Percentiles rank a stretch among this genome's conserved stretches.
Conservation (phyloP, 1,140 invertebrate species). For the Drosophila virilis region DNA sequence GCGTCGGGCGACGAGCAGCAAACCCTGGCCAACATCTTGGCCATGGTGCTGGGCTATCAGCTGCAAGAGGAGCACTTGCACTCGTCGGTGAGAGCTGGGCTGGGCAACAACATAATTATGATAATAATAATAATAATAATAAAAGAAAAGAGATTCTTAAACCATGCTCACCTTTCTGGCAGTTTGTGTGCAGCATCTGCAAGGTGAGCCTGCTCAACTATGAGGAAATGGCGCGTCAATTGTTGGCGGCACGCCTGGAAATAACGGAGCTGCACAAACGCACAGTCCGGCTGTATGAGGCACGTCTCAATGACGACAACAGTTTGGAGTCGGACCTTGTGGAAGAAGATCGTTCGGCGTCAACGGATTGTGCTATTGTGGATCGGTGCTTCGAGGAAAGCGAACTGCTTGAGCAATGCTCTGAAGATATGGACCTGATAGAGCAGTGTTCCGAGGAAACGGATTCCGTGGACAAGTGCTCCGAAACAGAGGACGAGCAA, state of each 20-base stretch:
- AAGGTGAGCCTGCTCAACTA: constrained; percentile 36
- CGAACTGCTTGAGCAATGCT: neutral
- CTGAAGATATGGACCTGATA: constrained; percentile 2
- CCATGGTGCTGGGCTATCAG: constrained; percentile 2
- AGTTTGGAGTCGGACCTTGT: neutral
- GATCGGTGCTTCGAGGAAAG: neutral
- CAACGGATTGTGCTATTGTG: too few species aligned
- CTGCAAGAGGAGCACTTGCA: constrained; percentile 21
- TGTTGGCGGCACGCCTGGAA: constrained; percentile 5
- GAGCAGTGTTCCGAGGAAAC: neutral
- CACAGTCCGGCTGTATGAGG: constrained; percentile 2
- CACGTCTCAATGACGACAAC: neutral
- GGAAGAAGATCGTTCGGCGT: neutral
- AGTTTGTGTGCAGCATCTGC: constrained; percentile 42
- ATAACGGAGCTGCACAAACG: constrained; percentile 5
- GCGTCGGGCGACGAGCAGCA: constrained; percentile 9
- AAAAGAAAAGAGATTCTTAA: neutral
- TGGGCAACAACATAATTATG: too few species aligned
- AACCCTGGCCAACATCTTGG: constrained; percentile 20
- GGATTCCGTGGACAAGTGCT: constrained; percentile 1
- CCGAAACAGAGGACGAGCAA: neutral
- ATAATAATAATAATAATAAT: too few species aligned
- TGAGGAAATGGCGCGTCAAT: constrained; percentile 14
- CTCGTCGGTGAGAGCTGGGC: constrained; percentile 19
- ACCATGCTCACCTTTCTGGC: neutral